Evolutionary conservation across 2,888 invertebrate species (phyloP), one percentile per base, ranked within the genome.

Genomic region (Drosophila kanekoi): DNA sequence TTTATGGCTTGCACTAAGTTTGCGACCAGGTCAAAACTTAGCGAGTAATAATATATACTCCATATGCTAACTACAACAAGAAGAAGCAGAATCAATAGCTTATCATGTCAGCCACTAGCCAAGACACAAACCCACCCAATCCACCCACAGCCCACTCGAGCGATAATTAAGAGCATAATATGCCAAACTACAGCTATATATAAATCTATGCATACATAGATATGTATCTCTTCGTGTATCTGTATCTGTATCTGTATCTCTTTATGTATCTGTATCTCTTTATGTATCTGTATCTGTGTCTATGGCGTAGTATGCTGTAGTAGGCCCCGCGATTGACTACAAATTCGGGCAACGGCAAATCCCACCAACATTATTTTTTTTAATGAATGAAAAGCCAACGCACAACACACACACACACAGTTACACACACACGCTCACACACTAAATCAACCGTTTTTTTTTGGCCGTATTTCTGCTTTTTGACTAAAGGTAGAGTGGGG

Each of bases 331-430:
- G 51, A 72, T 58, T 51, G 56, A 32, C 57, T 38, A 74, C 68
- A 72, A 72, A 73, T 78, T 75, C 73, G 62, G 52, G 44, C 73
- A 77, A 72, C 77, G 72, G 60, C 72, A 77, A 77, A 64, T 68
- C 38, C 56, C 72, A 61, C 61, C 44, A 58, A 38, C 44, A 59
- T 47, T 14, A 63, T 48, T 62, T 48, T 57, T 60, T 74, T 87
- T 76, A 73, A 79, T 88, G 83, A 87, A 82, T 82, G 82, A 82
- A 80, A 87, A 77, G 61, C 74, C 69, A 81, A 75, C 69, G 70
- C 66, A 70, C 44, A 56, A 14, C 47, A 47, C 23, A 23, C 33
- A 59, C 51, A 20, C 40, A 28, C 37, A n/a, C 43, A 32, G 11
- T 2, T 37, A 38, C 18, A 33, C 52, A 53, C n/a, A 38, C 33